Conservation (phyloP, 2,888 invertebrate species). For the Gonocerus acuteangulatus region DNA sequence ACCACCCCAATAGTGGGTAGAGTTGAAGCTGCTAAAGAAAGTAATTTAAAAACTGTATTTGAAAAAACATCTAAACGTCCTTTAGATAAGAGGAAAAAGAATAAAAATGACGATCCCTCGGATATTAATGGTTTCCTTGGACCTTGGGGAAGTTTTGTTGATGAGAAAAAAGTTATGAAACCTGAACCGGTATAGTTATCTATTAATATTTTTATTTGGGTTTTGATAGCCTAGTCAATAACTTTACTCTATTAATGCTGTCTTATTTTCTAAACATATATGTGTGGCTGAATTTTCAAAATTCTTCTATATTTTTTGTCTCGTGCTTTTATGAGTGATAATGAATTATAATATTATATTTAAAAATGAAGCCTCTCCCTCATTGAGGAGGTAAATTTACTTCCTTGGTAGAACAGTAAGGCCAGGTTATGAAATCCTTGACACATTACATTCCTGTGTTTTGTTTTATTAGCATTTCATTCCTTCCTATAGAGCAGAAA, state of each 20-base stretch:
- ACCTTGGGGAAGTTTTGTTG: slow-evolving; percentile 92
- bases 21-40: slow-evolving; percentile 60
- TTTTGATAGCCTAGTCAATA: too few relatives aligned
- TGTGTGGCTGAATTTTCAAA: neutral
- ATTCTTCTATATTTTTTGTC: too few relatives aligned
- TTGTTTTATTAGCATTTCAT: too few relatives aligned
- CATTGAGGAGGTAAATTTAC: too few relatives aligned
- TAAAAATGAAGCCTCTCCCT: too few relatives aligned
- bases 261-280: neutral
- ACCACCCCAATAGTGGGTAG: slow-evolving; percentile 53
- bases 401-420: too few relatives aligned
- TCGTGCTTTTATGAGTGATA: too few relatives aligned
- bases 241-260: neutral
- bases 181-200: slow-evolving; percentile 61
- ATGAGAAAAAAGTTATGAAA: slow-evolving; percentile 79
- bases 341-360: too few relatives aligned
- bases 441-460: too few relatives aligned
- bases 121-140: slow-evolving; percentile 94
- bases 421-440: too few relatives aligned
- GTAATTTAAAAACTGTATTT: slow-evolving; percentile 80
- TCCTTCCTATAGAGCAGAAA: too few relatives aligned
- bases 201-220: neutral
- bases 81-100: slow-evolving; percentile 71
- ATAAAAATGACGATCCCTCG: slow-evolving; percentile 78
- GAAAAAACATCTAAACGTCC: slow-evolving; percentile 68